Evolutionary conservation across 2,113 vertebrate genomes (phyloP).

Genomic region (Cochlearius cochlearius): DNA sequence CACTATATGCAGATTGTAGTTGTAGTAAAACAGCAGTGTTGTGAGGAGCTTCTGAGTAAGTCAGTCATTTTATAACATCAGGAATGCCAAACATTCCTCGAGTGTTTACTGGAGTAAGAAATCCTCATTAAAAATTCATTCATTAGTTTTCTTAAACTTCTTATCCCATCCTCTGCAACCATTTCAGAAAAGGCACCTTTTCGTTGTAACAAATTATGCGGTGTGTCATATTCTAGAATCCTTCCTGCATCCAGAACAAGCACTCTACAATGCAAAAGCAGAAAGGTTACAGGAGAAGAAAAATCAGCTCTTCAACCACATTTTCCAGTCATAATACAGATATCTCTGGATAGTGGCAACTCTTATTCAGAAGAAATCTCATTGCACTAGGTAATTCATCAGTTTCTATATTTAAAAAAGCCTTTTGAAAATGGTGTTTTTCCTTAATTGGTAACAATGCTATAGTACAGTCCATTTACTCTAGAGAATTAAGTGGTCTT

Average conservation of each 20-base stretch:
- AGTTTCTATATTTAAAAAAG: not conserved
- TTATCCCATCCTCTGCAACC: slow-evolving; percentile 46
- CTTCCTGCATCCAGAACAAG: slow-evolving; percentile 69
- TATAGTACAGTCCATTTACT: not conserved
- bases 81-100: not conserved
- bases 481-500: not conserved
- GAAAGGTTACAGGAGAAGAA: not conserved
- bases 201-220: slow-evolving; percentile 41
- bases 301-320: not conserved
- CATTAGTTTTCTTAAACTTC: not conserved
- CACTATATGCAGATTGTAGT: not conserved
- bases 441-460: not conserved
- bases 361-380: not conserved
- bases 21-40: not conserved
- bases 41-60: not conserved
- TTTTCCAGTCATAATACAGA: not conserved
- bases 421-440: not conserved
- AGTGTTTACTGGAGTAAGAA: not conserved
- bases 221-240: slow-evolving; percentile 65
- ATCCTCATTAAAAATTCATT: not conserved
- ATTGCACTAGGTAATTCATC: not conserved
- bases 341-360: not conserved
- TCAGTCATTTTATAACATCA: not conserved
- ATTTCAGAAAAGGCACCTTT: slow-evolving; percentile 67
- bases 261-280: slow-evolving; percentile 53